These are phyloP conservation scores for Lutra lutra DNA, from an alignment of 2,797 vertebrate genomes.

Conservation along the genomic window DNA sequence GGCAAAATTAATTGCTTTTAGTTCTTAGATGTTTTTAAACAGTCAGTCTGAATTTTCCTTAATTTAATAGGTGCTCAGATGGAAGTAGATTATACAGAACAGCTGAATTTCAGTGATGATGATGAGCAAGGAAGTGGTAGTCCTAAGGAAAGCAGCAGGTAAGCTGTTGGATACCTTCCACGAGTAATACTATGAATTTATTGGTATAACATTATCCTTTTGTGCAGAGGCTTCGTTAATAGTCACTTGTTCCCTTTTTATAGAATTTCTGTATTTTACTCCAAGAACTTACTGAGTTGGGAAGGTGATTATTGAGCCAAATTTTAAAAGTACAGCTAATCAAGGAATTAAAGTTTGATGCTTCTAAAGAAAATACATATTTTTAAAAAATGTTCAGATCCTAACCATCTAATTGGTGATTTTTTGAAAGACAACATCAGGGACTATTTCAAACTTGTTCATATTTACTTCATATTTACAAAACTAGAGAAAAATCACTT, in stretches of 20 bases:
- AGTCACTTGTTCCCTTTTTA: not conserved
- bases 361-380: not conserved
- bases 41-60: slow-evolving; percentile 48
- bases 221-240: not conserved
- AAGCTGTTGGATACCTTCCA: slow-evolving; percentile 62
- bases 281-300: not conserved
- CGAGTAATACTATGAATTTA: not conserved
- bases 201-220: not conserved
- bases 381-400: not conserved
- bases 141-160: slow-evolving; percentile 95
- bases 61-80: slow-evolving; percentile 94
- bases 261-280: not conserved
- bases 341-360: not conserved
- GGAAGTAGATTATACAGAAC: slow-evolving; percentile 99
- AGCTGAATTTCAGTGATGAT: slow-evolving; percentile 99
- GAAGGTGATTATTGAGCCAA: not conserved
- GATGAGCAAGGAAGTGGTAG: slow-evolving; percentile 94
- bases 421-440: not conserved
- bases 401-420: not conserved
- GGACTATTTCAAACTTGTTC: not conserved
- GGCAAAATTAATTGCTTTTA: not conserved
- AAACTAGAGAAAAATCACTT: slow-evolving; percentile 2
- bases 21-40: not conserved
- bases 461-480: not conserved
- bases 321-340: not conserved